A percentile compares a stretch with the other conserved stretches of the same genome.
Conservation (phyloP, 2,113 vertebrate genomes). For the Montifringilla adamsi region DNA sequence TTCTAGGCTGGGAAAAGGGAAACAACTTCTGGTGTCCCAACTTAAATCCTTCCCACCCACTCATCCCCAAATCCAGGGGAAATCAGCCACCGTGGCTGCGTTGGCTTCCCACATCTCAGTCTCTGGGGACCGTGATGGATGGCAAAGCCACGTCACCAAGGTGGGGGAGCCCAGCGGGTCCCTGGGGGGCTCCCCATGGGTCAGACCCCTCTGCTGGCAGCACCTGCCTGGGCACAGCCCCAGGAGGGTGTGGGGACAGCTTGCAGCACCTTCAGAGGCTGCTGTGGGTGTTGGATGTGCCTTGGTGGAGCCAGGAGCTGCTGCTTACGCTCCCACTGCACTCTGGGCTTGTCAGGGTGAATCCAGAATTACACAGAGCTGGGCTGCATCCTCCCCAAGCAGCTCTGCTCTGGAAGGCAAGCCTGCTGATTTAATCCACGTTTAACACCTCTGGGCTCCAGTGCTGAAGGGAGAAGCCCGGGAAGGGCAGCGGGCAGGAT, state of each 20-base stretch:
- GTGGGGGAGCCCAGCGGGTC: background rate
- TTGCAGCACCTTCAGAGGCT: background rate
- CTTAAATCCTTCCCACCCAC: background rate
- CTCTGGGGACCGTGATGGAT: accelerated
- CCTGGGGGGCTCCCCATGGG: accelerated
- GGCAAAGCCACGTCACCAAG: background rate
- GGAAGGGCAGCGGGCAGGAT: background rate
- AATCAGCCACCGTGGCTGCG: accelerated
- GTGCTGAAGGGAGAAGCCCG: background rate
- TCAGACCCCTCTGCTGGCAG: background rate
- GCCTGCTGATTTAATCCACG: background rate
- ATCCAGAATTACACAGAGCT: background rate
- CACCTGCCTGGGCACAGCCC: background rate
- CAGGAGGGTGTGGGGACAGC: background rate
- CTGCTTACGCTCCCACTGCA: accelerated
- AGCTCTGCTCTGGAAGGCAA: background rate
- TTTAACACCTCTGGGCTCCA: background rate
- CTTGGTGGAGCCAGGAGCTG: accelerated
- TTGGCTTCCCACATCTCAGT: background rate
- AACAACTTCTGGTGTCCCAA: background rate
- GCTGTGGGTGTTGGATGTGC: background rate
- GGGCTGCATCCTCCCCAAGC: background rate
- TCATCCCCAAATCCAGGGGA: background rate
- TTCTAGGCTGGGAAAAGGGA: background rate
- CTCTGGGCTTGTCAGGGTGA: background rate